Base-by-base conservation (phyloP, 2,888 invertebrate species). In the Chalcosyrphus nemorum region DNA sequence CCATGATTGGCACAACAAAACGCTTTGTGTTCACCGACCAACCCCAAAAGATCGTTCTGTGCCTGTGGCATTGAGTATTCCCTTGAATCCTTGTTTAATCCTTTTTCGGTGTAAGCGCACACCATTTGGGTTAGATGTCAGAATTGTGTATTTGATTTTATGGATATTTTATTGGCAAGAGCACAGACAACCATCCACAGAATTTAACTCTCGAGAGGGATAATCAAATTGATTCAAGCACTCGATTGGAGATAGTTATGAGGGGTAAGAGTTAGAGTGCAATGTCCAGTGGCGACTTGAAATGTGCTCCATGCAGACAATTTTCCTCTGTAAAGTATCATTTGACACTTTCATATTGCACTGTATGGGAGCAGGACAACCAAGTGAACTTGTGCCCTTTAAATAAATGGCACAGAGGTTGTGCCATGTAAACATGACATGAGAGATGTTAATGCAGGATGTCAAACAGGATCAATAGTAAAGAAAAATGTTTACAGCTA, bases 1-100 rank as follows among this genome's bases (percentile, higher is more conserved):
- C 63, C 61, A 54, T 77, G 70, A 77, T 77, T 77, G 77, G 54
- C 61, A 63, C 32, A 63, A 9, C 29, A 52, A 52, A 76, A 52
- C 19, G 32, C 57, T 76, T 21, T 76, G 38, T 68, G 19, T 43
- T 43, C 24, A 35, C 17, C 24, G 57, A 38, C 35, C 9, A 7
- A 13, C 32, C 19, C 45, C 2, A 5, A 32, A 38, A 45, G 15
- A 29, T 15, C 21, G 4, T 32, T 15, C 21, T 54, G 13, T 61
- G 11, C 21, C 19, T 29, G 1, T 47, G n/a, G 15, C 29, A 54
- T 27, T 32, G 32, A 54, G 38, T 24, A 38, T 35, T 41, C 24
- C 24, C 19, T 56, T 4, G 27, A 52, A 2, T 17, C n/a, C n/a
- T n/a, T n/a, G 47, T 11, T 21, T 65, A 65, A 65, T 65, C 47